Percentiles rank a stretch among this genome's conserved stretches.
phyloP scores from a whole-genome alignment of 2,888 invertebrate genomes.

The Agrilus biguttatus region DNA sequence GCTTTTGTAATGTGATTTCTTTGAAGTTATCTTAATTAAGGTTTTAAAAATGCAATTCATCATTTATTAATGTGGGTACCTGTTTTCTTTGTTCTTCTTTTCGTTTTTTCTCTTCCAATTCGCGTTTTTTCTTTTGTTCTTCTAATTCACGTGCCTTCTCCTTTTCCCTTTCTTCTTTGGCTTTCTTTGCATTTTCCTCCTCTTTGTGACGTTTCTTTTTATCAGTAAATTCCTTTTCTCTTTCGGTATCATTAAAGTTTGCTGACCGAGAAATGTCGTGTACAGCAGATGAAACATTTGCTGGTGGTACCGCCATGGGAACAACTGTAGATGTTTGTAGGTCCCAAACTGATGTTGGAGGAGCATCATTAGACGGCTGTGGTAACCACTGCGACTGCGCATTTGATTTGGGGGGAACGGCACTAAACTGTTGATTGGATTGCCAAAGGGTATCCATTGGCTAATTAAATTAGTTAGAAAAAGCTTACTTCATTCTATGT shows the following conservation, averaged over 20 bases:
- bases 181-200: conserved; percentile 12
- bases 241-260: conserved; percentile 8
- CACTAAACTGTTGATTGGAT: conserved; percentile 21
- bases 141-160: conserved; percentile 35
- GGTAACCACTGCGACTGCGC: conserved; percentile 10
- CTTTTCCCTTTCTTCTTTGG: conserved; percentile 32
- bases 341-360: conserved; percentile 26
- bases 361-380: conserved; percentile 14
- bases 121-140: conserved; percentile 33
- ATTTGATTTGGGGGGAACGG: conserved; percentile 12
- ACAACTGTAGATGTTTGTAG: conserved; percentile 13
- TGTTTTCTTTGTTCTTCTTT: conserved; percentile 35
- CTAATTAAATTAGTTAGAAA: conserved; percentile 7
- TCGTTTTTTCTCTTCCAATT: conserved; percentile 32
- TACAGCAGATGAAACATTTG: conserved; percentile 5
- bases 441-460: conserved; percentile 24
- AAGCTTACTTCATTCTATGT: background rate
- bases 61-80: conserved; percentile 7
- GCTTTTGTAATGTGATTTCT: too few relatives aligned
- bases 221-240: conserved; percentile 1
- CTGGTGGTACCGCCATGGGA: conserved; percentile 5
- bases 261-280: conserved; percentile 5
- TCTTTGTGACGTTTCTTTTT: conserved; percentile 11
- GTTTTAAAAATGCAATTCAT: too few relatives aligned
- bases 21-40: too few relatives aligned